Conservation (phyloP, 2,888 invertebrate genomes). For the Yponomeuta plumbellus region DNA sequence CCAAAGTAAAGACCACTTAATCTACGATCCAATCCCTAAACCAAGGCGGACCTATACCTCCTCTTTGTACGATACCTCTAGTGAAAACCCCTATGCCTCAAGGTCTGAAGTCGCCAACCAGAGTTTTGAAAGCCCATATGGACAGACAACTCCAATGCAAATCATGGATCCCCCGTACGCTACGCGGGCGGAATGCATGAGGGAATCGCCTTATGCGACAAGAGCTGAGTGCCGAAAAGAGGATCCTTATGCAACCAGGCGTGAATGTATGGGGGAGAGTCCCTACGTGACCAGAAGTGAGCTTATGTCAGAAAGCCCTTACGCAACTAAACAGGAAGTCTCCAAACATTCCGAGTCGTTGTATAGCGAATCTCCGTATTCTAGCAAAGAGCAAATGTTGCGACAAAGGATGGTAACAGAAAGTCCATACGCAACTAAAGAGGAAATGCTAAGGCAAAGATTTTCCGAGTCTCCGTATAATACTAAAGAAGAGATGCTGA, state of each 20-base stretch:
- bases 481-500: conserved; percentile 68
- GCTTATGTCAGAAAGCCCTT: conserved; percentile 20
- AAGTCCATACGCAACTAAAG: conserved; percentile 67
- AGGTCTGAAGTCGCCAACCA: conserved; percentile 63
- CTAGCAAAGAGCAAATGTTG: conserved; percentile 66
- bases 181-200: conserved; percentile 17
- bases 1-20: conserved; percentile 70
- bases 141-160: conserved; percentile 60
- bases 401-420: conserved; percentile 57
- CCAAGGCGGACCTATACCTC: conserved; percentile 68
- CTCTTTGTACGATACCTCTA: conserved; percentile 61
- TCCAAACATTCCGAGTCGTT: conserved; percentile 50
- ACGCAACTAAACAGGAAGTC: conserved; percentile 45
- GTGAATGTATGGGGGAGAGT: conserved; percentile 17
- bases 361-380: conserved; percentile 63
- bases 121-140: conserved; percentile 65
- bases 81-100: conserved; percentile 61
- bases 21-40: conserved; percentile 72
- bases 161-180: conserved; percentile 54
- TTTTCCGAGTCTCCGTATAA: conserved; percentile 71
- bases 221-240: conserved; percentile 37
- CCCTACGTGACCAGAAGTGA: conserved; percentile 38
- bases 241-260: conserved; percentile 19
- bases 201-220: conserved; percentile 29
- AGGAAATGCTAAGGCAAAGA: conserved; percentile 70